phyloP scores from a whole-genome alignment of 2,888 invertebrate genomes.

The Tetanocera ferruginea region DNA sequence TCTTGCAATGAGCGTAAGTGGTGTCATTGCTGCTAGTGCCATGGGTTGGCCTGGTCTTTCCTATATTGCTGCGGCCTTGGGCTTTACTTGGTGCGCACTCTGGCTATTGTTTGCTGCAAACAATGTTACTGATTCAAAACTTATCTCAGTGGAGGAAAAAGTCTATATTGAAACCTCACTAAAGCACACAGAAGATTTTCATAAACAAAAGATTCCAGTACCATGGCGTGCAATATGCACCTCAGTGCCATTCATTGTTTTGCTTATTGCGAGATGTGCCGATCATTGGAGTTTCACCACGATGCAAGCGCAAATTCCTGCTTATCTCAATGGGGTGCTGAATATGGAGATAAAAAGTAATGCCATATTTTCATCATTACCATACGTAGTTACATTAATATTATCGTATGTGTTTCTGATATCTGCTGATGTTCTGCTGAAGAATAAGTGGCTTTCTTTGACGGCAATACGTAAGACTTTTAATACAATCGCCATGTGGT shows the following conservation, averaged over 20 bases:
- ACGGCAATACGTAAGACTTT: slow-evolving; percentile 59
- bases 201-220: slow-evolving; percentile 67
- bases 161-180: slow-evolving; percentile 74
- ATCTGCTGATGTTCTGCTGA: slow-evolving; percentile 69
- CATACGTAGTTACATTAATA: slow-evolving; percentile 73
- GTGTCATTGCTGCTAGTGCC: slow-evolving; percentile 73
- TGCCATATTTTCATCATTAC: slow-evolving; percentile 71
- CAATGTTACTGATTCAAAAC: slow-evolving; percentile 72
- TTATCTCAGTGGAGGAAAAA: slow-evolving; percentile 73
- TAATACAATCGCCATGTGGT: slow-evolving; percentile 66
- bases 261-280: slow-evolving; percentile 71
- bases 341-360: slow-evolving; percentile 74
- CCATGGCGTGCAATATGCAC: slow-evolving; percentile 78
- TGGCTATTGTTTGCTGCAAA: slow-evolving; percentile 75
- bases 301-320: too few relatives aligned
- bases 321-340: too few relatives aligned
- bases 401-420: slow-evolving; percentile 71
- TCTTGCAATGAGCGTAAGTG: slow-evolving; percentile 75
- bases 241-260: slow-evolving; percentile 76
- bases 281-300: too few relatives aligned
- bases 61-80: slow-evolving; percentile 73
- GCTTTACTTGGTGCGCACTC: slow-evolving; percentile 71
- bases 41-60: slow-evolving; percentile 79
- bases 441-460: slow-evolving; percentile 65
- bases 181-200: slow-evolving; percentile 51